Evolutionary conservation across 1,140 invertebrate species (phyloP).

Genomic region (Aphidius ervi): DNA sequence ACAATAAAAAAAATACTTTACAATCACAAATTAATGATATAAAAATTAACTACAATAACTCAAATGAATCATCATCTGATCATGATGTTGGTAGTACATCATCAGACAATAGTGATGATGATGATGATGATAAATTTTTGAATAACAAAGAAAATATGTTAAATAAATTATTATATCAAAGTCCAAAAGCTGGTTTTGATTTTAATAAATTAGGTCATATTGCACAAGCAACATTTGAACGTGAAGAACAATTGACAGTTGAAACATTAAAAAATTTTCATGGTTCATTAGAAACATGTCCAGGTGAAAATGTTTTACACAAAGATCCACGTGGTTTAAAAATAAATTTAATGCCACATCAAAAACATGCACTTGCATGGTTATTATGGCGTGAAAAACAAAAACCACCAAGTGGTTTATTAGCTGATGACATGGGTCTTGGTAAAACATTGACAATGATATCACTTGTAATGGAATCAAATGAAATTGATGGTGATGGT

Average conservation of each 20-base stretch:
- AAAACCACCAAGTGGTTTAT: conserved; percentile 71
- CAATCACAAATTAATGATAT: too few relatives aligned
- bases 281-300: conserved; percentile 64
- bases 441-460: conserved; percentile 94
- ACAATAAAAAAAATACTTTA: too few relatives aligned
- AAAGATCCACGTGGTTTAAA: conserved; percentile 63
- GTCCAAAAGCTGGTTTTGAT: conserved; percentile 19
- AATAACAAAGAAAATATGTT: too few relatives aligned
- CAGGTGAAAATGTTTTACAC: conserved; percentile 57
- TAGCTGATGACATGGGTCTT: conserved; percentile 92
- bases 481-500: conserved; percentile 48
- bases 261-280: conserved; percentile 72
- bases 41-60: too few relatives aligned
- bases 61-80: too few relatives aligned
- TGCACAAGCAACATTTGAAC: conserved; percentile 60
- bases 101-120: too few relatives aligned
- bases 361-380: conserved; percentile 84
- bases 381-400: conserved; percentile 83
- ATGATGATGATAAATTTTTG: too few relatives aligned
- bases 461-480: conserved; percentile 55
- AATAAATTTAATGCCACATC: conserved; percentile 77
- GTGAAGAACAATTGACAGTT: conserved; percentile 63
- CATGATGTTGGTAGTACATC: too few relatives aligned
- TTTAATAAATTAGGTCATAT: conserved; percentile 26
- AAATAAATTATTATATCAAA: too few relatives aligned